Percentiles rank a stretch among this genome's conserved stretches.
These are phyloP conservation scores for Chondrilla cf. caribensis DNA, from an alignment of 37 sponge, comb jelly and placozoan species.

Conservation along the genomic window DNA sequence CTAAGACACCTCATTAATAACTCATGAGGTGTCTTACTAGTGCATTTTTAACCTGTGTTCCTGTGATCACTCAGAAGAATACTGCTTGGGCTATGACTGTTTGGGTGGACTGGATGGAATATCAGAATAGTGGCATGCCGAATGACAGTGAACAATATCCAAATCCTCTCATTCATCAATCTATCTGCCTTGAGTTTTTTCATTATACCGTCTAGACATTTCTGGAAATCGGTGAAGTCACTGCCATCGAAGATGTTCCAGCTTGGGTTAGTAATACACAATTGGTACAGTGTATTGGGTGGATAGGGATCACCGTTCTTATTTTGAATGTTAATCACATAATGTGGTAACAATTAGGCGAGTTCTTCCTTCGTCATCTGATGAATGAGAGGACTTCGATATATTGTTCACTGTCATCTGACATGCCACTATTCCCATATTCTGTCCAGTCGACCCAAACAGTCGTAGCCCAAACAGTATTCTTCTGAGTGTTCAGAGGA, in stretches of 20 bases:
- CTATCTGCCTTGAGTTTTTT: slow-evolving; percentile 31
- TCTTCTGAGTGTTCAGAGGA: not conserved
- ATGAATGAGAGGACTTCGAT: not conserved
- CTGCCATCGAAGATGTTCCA: slow-evolving; percentile 17
- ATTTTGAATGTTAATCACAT: slow-evolving; percentile 24
- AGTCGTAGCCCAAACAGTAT: slow-evolving; percentile 8
- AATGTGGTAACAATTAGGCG: slow-evolving; percentile 28
- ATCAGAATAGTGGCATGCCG: too few species aligned
- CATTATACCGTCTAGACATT: slow-evolving; percentile 42
- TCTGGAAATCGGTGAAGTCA: slow-evolving; percentile 28
- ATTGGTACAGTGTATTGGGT: slow-evolving; percentile 35
- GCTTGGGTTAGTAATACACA: not conserved
- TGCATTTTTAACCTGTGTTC: too few species aligned
- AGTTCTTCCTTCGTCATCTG: slow-evolving; percentile 21
- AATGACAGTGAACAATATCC: too few species aligned
- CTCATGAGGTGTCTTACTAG: too few species aligned
- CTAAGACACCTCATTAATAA: too few species aligned
- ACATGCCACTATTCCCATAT: not conserved
- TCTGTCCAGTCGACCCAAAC: slow-evolving; percentile 2
- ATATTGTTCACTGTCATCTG: not conserved
- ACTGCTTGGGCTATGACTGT: too few species aligned
- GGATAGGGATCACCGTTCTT: slow-evolving; percentile 36
- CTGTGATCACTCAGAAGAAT: too few species aligned
- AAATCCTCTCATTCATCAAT: too few species aligned
- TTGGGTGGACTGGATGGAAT: too few species aligned